Evolutionary conservation across 2,797 vertebrate species (phyloP).

Genomic region (Neomorphus geoffroyi): DNA sequence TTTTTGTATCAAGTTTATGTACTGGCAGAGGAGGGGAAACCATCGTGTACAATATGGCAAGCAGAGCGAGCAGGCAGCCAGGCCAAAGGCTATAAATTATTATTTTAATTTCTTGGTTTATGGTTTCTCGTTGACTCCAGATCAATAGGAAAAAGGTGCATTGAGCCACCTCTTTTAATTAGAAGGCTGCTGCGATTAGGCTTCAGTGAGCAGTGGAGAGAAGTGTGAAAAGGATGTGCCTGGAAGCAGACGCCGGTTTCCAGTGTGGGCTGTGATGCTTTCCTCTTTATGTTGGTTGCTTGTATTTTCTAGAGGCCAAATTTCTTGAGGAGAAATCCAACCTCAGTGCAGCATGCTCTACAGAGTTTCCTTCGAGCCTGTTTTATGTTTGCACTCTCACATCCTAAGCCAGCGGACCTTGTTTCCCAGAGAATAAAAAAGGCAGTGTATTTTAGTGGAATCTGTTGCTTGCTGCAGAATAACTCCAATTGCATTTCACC

Average conservation of each 20-base stretch:
- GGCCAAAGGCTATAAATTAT: conserved; percentile 2
- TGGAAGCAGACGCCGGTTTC: conserved; percentile 24
- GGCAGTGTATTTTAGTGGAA: background rate
- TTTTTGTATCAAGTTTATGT: background rate
- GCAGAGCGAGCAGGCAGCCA: background rate
- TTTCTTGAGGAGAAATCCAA: conserved; percentile 29
- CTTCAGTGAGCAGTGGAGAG: conserved; percentile 68
- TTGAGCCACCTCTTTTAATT: conserved; percentile 68
- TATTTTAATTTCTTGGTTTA: conserved; percentile 34
- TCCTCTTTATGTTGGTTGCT: background rate
- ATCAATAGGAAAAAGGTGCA: conserved; percentile 66
- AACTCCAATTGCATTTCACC: conserved; percentile 32
- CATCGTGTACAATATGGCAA: background rate
- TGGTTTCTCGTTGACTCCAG: conserved; percentile 52
- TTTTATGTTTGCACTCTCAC: background rate
- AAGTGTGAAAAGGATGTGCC: background rate
- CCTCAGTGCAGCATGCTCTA: background rate
- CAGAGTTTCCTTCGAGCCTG: background rate
- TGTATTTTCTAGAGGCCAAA: background rate
- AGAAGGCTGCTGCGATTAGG: conserved; percentile 56
- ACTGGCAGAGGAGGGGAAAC: conserved; percentile 30
- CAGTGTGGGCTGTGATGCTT: background rate
- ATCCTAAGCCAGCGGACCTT: conserved; percentile 10
- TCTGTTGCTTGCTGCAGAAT: conserved; percentile 49
- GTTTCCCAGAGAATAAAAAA: conserved; percentile 26